These are phyloP conservation scores for Silurus asotus DNA, from an alignment of 2,113 vertebrate species.

Conservation along the genomic window DNA sequence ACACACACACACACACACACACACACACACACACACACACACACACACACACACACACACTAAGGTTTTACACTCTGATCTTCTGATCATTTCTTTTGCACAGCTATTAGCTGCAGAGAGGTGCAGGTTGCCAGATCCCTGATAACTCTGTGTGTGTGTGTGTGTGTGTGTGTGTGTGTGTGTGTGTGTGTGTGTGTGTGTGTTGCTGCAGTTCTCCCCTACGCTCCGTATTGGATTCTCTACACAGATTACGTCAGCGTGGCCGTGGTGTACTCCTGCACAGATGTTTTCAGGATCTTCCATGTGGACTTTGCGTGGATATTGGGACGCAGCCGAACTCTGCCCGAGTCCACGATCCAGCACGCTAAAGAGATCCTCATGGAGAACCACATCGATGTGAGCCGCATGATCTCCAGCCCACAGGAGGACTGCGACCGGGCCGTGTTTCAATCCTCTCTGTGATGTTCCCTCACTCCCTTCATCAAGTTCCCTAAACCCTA, in stretches of 20 bases:
- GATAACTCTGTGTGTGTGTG: background rate
- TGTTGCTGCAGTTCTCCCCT: constrained; percentile 77
- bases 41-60: too few relatives aligned
- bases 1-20: background rate
- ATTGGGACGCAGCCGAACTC: constrained; percentile 74
- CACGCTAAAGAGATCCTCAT: constrained; percentile 76
- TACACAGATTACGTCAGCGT: constrained; percentile 86
- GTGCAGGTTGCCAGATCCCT: background rate
- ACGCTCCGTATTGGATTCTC: constrained; percentile 86
- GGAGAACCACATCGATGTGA: constrained; percentile 78
- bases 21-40: constrained; percentile 6
- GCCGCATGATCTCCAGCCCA: constrained; percentile 78
- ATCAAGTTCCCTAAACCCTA: background rate
- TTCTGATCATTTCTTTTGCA: background rate
- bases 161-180: background rate
- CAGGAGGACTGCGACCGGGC: constrained; percentile 78
- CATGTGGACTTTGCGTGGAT: constrained; percentile 88
- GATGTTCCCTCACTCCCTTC: background rate
- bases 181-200: constrained; percentile 20
- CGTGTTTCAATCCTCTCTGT: background rate
- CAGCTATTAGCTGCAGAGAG: background rate
- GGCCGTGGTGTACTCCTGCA: constrained; percentile 88
- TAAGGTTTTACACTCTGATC: background rate
- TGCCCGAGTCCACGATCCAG: constrained; percentile 76
- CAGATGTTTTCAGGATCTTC: constrained; percentile 82